These are phyloP conservation scores for Phorcus lineatus DNA, from an alignment of 2,888 invertebrate genomes.

Conservation along the genomic window DNA sequence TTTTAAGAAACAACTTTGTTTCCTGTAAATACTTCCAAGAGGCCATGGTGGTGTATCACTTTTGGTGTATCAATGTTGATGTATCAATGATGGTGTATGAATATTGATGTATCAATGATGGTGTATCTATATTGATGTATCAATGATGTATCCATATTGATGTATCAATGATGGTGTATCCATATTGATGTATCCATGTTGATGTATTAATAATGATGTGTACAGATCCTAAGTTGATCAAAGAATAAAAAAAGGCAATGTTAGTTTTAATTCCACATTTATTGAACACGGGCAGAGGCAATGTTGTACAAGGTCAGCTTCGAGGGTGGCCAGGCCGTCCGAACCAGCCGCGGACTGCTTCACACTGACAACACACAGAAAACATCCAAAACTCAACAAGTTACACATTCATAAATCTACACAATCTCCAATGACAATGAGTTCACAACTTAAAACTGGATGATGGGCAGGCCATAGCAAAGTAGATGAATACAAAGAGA, in stretches of 20 bases:
- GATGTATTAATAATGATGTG: too few species aligned
- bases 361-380: constrained; percentile 5
- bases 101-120: too few species aligned
- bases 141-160: too few species aligned
- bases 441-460: constrained; percentile 10
- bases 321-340: background rate
- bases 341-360: constrained; percentile 8
- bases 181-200: too few species aligned
- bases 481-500: background rate
- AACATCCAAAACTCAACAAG: constrained; percentile 19
- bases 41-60: too few species aligned
- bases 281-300: constrained; percentile 23
- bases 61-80: too few species aligned
- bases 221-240: background rate
- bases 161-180: too few species aligned
- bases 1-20: too few species aligned
- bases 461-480: background rate
- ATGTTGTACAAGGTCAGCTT: background rate
- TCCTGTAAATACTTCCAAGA: too few species aligned
- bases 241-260: background rate
- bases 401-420: constrained; percentile 23
- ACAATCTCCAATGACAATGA: constrained; percentile 13
- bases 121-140: too few species aligned
- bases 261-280: constrained; percentile 15
- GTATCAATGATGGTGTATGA: too few species aligned